These are phyloP conservation scores for Fopius arisanus DNA, from an alignment of 1,140 invertebrate species.

Conservation along the genomic window DNA sequence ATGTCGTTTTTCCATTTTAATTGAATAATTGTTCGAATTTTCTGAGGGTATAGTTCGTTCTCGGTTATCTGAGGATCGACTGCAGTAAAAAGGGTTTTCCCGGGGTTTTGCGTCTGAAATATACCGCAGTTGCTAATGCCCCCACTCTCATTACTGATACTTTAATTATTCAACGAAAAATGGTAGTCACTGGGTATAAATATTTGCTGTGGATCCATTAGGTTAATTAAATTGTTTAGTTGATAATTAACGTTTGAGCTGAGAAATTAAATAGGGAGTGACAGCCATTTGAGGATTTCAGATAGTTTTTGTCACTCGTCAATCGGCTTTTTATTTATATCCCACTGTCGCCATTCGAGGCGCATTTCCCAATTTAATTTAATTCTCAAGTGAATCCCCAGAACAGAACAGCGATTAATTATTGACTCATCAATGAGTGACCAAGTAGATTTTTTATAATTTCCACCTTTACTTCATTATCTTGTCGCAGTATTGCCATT, in stretches of 20 bases:
- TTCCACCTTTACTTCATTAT: too few relatives aligned
- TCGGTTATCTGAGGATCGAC: not conserved
- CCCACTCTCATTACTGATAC: not conserved
- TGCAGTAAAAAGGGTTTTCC: not conserved
- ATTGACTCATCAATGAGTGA: too few relatives aligned
- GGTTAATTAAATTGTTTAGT: not conserved
- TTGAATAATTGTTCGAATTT: not conserved
- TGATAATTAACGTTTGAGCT: not conserved
- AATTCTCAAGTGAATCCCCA: too few relatives aligned
- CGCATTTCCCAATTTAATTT: too few relatives aligned
- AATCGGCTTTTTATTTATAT: too few relatives aligned
- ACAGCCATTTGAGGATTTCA: not conserved
- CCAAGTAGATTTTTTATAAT: too few relatives aligned
- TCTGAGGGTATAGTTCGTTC: not conserved
- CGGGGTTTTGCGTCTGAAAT: not conserved
- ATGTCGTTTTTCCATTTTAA: too few relatives aligned
- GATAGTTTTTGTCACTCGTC: too few relatives aligned
- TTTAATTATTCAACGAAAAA: not conserved
- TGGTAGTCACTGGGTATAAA: not conserved
- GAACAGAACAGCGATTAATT: too few relatives aligned
- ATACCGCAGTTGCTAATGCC: not conserved
- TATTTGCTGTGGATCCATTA: not conserved
- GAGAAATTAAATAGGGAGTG: not conserved
- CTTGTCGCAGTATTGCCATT: too few relatives aligned
- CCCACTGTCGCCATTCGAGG: too few relatives aligned